Conservation (phyloP, 2,888 invertebrate genomes). For the Parapristionchus giblindavisi region DNA sequence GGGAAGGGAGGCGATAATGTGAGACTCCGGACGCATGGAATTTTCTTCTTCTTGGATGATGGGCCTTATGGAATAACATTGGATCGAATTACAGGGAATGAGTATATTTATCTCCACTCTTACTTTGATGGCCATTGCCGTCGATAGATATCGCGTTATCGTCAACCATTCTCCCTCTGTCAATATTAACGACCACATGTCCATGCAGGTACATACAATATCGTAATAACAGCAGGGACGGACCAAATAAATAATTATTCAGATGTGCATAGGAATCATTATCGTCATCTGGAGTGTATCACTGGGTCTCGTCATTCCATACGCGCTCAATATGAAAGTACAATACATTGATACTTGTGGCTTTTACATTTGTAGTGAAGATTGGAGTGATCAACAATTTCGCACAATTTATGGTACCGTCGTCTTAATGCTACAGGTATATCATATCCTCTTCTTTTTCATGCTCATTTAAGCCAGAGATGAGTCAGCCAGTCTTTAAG, state of each 20-base stretch:
- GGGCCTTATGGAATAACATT: background rate
- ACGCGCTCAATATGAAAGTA: constrained; percentile 81
- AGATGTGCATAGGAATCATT: constrained; percentile 79
- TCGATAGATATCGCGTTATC: constrained; percentile 96
- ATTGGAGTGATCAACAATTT: constrained; percentile 83
- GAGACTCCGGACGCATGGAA: no score
- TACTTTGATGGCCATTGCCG: constrained; percentile 94
- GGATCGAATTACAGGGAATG: constrained; percentile 77
- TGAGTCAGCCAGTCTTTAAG: no score
- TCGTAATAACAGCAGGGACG: background rate
- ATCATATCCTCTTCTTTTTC: background rate
- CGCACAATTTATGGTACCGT: constrained; percentile 83
- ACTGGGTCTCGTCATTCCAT: constrained; percentile 86
- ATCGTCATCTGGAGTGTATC: constrained; percentile 90
- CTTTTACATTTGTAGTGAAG: constrained; percentile 75
- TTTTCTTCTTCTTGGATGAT: no score
- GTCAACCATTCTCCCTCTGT: constrained; percentile 81
- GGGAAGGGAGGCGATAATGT: background rate
- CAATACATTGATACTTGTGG: constrained; percentile 71
- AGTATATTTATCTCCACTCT: constrained; percentile 97
- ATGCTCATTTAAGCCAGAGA: no score
- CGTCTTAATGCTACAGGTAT: constrained; percentile 81
- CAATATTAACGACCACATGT: constrained; percentile 82
- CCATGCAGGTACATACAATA: constrained; percentile 79
- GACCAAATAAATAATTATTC: background rate